Percentiles rank a stretch among this genome's conserved stretches.
These are phyloP conservation scores for Streblospio benedicti DNA, from an alignment of 1,140 invertebrate genomes.

Conservation along the genomic window DNA sequence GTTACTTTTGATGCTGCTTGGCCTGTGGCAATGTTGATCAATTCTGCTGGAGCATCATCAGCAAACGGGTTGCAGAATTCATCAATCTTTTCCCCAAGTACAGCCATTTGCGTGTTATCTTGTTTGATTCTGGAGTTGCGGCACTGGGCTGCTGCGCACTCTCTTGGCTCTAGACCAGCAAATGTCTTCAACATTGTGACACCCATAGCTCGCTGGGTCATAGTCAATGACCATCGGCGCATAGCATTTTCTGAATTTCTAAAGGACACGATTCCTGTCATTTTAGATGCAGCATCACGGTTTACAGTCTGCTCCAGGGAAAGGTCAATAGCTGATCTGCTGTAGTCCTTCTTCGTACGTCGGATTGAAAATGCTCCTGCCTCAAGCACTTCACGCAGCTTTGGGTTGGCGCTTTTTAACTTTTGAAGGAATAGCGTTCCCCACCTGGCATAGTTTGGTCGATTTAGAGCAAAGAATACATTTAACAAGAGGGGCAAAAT, in stretches of 20 bases:
- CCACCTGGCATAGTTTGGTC: no score
- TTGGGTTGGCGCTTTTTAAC: no score
- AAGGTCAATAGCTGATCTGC: neutral
- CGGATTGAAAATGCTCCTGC: no score
- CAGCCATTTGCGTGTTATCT: neutral
- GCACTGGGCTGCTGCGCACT: neutral
- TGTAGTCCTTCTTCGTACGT: no score
- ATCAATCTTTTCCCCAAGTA: no score
- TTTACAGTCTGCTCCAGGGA: neutral
- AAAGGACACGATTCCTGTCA: neutral
- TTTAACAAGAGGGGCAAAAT: no score
- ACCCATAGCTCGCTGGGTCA: neutral
- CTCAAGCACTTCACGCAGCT: no score
- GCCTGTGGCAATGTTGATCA: neutral
- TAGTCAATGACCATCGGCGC: neutral
- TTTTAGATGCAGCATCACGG: neutral
- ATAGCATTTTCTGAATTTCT: neutral
- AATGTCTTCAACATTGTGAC: neutral
- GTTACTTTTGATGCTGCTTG: neutral
- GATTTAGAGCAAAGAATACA: no score
- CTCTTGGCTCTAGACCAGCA: neutral
- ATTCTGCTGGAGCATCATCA: neutral
- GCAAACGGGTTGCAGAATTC: no score
- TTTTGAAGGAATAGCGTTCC: no score
- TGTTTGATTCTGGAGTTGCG: neutral